These are phyloP conservation scores for Saguinus imperator DNA, from an alignment of 2,113 vertebrate genomes.

Conservation along the genomic window DNA sequence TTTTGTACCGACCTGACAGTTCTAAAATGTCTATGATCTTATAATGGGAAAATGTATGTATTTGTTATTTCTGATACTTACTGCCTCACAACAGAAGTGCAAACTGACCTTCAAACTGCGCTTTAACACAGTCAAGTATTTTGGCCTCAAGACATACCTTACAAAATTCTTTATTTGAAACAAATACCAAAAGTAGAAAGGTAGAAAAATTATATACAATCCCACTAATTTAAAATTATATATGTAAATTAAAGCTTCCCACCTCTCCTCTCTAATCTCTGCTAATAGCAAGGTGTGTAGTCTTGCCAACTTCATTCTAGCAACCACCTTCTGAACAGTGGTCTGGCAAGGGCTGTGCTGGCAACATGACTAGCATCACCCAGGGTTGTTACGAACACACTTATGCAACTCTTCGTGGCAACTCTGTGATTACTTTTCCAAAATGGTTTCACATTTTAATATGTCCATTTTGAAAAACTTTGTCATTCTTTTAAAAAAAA, in stretches of 20 bases:
- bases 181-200: neutral
- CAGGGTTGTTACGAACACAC: neutral
- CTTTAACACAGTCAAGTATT: neutral
- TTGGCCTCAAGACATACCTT: neutral
- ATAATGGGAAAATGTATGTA: neutral
- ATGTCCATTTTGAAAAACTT: neutral
- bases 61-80: neutral
- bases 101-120: conserved; percentile 5
- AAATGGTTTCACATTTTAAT: neutral
- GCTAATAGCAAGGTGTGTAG: neutral
- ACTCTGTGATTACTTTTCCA: neutral
- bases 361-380: neutral
- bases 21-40: neutral
- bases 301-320: neutral
- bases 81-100: neutral
- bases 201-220: neutral
- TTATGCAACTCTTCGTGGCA: neutral
- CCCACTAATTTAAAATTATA: neutral
- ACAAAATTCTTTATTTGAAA: neutral
- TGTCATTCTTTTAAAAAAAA: neutral
- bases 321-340: neutral
- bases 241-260: neutral
- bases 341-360: neutral
- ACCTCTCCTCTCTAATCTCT: neutral
- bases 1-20: neutral